Conservation (phyloP, 2,888 invertebrate species). For the Thyatira batis region DNA sequence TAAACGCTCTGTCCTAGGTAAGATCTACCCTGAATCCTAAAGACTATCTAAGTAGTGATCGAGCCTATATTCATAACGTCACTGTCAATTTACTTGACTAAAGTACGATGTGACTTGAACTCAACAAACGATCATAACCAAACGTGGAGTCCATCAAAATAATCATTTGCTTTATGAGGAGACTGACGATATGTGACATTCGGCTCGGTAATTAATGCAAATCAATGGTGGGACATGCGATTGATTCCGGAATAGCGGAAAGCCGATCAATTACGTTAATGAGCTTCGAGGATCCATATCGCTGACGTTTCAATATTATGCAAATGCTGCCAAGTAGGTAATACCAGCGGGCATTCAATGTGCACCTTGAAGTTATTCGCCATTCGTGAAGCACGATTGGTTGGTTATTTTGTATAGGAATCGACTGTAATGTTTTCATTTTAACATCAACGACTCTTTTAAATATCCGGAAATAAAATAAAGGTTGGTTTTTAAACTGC, state of each 20-base stretch:
- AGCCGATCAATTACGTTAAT: constrained; percentile 81
- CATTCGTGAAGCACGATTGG: constrained; percentile 27
- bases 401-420: constrained; percentile 36
- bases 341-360: constrained; percentile 35
- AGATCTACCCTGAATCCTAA: too few species aligned
- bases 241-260: constrained; percentile 71
- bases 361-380: constrained; percentile 35
- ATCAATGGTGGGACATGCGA: constrained; percentile 75
- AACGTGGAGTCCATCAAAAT: constrained; percentile 64
- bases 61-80: constrained; percentile 12
- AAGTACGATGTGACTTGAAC: constrained; percentile 22
- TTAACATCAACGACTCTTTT: neutral
- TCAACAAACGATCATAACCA: constrained; percentile 21
- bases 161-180: constrained; percentile 63
- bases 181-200: constrained; percentile 69
- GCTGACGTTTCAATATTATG: constrained; percentile 76
- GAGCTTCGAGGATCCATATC: constrained; percentile 73
- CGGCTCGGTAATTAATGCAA: constrained; percentile 77
- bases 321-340: constrained; percentile 58
- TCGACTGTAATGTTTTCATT: constrained; percentile 10
- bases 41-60: too few species aligned
- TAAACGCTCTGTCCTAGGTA: too few species aligned
- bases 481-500: neutral
- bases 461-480: neutral
- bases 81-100: constrained; percentile 21